Conservation (phyloP, 2,888 invertebrate genomes). For the Hypselothyrea guttata region DNA sequence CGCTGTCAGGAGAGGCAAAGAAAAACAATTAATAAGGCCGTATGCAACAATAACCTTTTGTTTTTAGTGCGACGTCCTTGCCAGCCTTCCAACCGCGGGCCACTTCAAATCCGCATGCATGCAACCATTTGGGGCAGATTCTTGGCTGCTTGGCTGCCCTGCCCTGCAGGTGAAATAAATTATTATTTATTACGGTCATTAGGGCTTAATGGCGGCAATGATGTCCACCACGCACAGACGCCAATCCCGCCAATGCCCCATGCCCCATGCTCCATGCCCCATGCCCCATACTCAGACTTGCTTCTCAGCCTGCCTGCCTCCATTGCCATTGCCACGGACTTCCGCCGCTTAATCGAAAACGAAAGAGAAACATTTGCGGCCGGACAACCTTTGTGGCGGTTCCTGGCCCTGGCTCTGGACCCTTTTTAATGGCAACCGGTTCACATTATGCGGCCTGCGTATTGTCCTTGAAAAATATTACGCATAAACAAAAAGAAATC, state of each 20-base stretch:
- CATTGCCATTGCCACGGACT: conserved; percentile 49
- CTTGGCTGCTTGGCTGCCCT: conserved; percentile 17
- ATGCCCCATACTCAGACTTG: too few species aligned
- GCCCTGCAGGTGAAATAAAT: conserved; percentile 77
- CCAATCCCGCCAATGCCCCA: conserved; percentile 10
- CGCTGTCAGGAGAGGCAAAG: conserved; percentile 20
- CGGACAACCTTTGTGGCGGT: conserved; percentile 50
- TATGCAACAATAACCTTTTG: conserved; percentile 76
- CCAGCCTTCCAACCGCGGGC: conserved; percentile 3
- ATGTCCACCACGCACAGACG: conserved; percentile 70
- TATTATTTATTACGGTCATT: conserved; percentile 78
- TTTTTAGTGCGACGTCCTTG: conserved; percentile 50
- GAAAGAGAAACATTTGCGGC: conserved; percentile 70
- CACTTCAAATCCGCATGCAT: conserved; percentile 51
- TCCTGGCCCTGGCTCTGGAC: conserved; percentile 25
- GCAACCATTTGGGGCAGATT: conserved; percentile 25
- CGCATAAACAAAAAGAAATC: conserved; percentile 49
- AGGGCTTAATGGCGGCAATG: conserved; percentile 77
- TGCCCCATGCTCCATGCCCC: not conserved
- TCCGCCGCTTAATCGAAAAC: conserved; percentile 75
- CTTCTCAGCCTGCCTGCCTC: too few species aligned
- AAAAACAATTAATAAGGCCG: conserved; percentile 71
- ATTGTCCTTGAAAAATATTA: conserved; percentile 67
- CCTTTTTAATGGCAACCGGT: conserved; percentile 72
- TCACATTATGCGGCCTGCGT: conserved; percentile 65